Conservation (phyloP, 2,797 vertebrate species). For the Scyliorhinus canicula region DNA sequence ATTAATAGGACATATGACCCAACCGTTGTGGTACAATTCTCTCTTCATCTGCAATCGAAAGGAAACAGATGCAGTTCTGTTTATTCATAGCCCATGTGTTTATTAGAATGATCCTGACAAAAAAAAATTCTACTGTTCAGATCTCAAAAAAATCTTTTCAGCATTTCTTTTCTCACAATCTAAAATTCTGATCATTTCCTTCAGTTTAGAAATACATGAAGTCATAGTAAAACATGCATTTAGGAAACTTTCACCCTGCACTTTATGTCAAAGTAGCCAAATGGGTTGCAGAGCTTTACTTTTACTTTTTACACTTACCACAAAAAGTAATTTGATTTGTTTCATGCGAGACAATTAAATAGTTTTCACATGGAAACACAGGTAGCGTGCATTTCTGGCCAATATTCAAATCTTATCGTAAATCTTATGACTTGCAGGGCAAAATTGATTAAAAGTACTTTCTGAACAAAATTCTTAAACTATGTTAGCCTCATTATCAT, state of each 20-base stretch:
- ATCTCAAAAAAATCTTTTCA: not conserved
- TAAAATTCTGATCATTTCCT: not conserved
- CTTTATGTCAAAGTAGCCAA: not conserved
- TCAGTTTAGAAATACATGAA: not conserved
- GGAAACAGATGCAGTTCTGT: slow-evolving; percentile 10
- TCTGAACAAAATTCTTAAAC: not conserved
- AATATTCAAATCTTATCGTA: not conserved
- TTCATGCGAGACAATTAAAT: not conserved
- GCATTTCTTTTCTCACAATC: not conserved
- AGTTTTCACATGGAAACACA: not conserved
- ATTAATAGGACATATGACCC: not conserved
- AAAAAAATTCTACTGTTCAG: not conserved
- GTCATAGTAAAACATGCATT: not conserved
- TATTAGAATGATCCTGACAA: not conserved
- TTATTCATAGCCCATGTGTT: not conserved
- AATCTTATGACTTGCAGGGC: not conserved
- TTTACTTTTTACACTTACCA: no score
- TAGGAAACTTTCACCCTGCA: not conserved
- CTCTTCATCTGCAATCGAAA: not conserved
- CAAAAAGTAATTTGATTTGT: not conserved
- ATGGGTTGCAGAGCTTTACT: not conserved
- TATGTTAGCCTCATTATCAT: not conserved
- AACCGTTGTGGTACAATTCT: not conserved
- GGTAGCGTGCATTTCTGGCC: not conserved
- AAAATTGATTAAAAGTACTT: not conserved